phyloP scores from a whole-genome alignment of 2,797 vertebrate genomes.

The Pseudochaenichthys georgianus region DNA sequence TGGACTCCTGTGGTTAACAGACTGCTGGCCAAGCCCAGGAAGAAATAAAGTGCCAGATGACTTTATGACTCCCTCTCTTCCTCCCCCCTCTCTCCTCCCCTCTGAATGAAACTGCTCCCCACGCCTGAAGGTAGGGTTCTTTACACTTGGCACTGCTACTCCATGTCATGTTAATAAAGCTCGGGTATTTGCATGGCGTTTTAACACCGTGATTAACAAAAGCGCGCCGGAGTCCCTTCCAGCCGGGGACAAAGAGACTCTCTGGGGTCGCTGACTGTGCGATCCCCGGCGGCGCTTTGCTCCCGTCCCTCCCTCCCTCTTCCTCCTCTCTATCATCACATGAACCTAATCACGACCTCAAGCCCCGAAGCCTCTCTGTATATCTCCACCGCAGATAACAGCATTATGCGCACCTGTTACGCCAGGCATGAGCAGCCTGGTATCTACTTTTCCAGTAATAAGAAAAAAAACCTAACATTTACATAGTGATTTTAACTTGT shows the following conservation, averaged over 20 bases:
- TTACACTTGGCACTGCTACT: slow-evolving; percentile 73
- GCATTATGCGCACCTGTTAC: slow-evolving; percentile 30
- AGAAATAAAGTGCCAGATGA: slow-evolving; percentile 83
- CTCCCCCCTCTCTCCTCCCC: slow-evolving; percentile 3
- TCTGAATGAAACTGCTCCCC: slow-evolving; percentile 55
- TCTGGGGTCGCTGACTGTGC: slow-evolving; percentile 33
- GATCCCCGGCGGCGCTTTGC: slow-evolving; percentile 62
- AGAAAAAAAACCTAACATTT: neutral
- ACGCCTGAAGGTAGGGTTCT: slow-evolving; percentile 66
- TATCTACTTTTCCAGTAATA: neutral
- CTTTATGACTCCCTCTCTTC: slow-evolving; percentile 78
- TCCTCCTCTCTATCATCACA: slow-evolving; percentile 34
- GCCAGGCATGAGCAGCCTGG: neutral
- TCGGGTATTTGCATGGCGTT: slow-evolving; percentile 76
- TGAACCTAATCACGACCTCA: slow-evolving; percentile 33
- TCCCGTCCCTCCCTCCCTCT: neutral
- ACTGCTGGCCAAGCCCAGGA: slow-evolving; percentile 77
- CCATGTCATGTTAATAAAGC: slow-evolving; percentile 80
- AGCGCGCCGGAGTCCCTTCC: slow-evolving; percentile 72
- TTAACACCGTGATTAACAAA: slow-evolving; percentile 83
- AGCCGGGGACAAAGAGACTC: slow-evolving; percentile 61
- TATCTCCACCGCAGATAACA: neutral
- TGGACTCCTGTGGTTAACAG: slow-evolving; percentile 66
- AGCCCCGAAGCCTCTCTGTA: neutral
- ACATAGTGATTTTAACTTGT: neutral